Evolutionary conservation across 2,888 invertebrate genomes (phyloP).

Genomic region (Calliopum simillimum): DNA sequence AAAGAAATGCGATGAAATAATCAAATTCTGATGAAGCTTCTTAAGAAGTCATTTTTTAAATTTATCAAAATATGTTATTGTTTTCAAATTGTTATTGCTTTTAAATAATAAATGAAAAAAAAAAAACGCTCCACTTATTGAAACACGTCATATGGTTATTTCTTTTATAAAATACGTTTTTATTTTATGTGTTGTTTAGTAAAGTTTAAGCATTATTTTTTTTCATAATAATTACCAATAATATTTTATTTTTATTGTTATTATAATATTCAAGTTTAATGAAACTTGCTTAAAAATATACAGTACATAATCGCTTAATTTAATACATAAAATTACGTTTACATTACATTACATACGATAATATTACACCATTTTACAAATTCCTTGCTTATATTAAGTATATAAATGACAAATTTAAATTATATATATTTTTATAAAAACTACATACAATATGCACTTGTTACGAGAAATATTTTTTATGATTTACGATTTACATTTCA

Average conservation of each 20-base stretch:
- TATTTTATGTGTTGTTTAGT: constrained; percentile 10
- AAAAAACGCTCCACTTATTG: too few relatives aligned
- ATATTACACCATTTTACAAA: constrained; percentile 23
- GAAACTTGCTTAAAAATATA: too few relatives aligned
- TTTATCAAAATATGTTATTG: too few relatives aligned
- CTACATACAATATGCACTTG: constrained; percentile 1
- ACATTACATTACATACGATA: constrained; percentile 10
- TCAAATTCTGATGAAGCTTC: too few relatives aligned
- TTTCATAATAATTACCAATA: not conserved
- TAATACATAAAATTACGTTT: not conserved
- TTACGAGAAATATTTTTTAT: not conserved
- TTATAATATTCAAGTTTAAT: too few relatives aligned
- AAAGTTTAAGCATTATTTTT: constrained; percentile 5
- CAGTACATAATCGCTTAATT: not conserved
- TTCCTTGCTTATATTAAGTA: too few relatives aligned
- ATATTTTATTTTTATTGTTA: not conserved
- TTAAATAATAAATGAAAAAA: too few relatives aligned
- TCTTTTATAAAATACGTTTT: constrained; percentile 22
- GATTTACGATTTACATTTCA: not conserved
- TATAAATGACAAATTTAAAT: too few relatives aligned
- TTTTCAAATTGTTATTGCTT: too few relatives aligned
- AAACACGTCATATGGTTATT: not conserved
- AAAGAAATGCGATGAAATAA: too few relatives aligned
- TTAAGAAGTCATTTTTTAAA: too few relatives aligned
- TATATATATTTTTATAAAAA: not conserved